Conservation (phyloP, 2,113 vertebrate species). For the Lasiurus borealis region DNA sequence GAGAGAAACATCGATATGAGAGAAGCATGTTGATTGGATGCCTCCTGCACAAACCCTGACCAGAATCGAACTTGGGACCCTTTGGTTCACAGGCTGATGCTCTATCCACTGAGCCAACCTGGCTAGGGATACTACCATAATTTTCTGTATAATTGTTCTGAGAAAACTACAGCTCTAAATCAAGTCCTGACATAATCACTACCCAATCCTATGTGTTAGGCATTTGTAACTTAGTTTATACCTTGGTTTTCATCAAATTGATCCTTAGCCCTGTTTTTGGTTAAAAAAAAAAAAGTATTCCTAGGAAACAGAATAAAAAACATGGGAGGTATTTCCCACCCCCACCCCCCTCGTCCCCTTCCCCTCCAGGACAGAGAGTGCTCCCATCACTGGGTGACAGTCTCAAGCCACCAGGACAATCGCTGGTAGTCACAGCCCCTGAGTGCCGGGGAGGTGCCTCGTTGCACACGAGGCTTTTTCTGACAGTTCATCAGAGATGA, state of each 20-base stretch:
- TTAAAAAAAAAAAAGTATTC: not conserved
- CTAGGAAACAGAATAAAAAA: not conserved
- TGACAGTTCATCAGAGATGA: not conserved
- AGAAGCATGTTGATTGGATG: too few relatives aligned
- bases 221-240: not conserved
- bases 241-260: not conserved
- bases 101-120: too few relatives aligned
- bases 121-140: too few relatives aligned
- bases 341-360: too few relatives aligned
- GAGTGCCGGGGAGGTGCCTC: not conserved
- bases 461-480: not conserved
- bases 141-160: not conserved
- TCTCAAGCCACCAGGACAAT: fast-evolving
- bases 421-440: not conserved
- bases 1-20: too few relatives aligned
- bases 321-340: not conserved
- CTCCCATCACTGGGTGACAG: not conserved
- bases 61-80: too few relatives aligned
- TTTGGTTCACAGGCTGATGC: too few relatives aligned
- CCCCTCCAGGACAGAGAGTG: not conserved
- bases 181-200: not conserved
- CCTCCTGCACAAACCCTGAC: too few relatives aligned
- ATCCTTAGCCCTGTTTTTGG: not conserved
- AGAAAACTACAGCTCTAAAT: not conserved
- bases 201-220: not conserved